phyloP scores from a whole-genome alignment of 2,888 invertebrate species.

The Bellardia pandia region DNA sequence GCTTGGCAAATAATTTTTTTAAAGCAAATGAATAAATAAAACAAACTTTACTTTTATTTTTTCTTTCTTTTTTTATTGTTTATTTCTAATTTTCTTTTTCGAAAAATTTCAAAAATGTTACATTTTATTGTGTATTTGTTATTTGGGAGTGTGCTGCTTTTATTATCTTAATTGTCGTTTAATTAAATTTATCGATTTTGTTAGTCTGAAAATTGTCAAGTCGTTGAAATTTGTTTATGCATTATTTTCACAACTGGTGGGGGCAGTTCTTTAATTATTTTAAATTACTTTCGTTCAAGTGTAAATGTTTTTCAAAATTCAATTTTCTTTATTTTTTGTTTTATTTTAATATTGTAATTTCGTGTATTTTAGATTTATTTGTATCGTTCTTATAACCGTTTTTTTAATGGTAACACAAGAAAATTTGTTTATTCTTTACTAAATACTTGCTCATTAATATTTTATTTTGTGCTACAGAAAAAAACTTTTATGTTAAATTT shows the following conservation, averaged over 20 bases:
- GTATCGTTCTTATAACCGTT: background rate
- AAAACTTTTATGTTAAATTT: slow-evolving; percentile 39
- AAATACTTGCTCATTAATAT: slow-evolving; percentile 47
- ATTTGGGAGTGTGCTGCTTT: slow-evolving; percentile 55
- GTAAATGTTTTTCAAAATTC: slow-evolving; percentile 43
- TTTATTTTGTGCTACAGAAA: slow-evolving; percentile 64
- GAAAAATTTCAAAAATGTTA: slow-evolving; percentile 53
- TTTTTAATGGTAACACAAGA: slow-evolving; percentile 32
- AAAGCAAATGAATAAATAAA: background rate
- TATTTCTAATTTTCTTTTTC: slow-evolving; percentile 48
- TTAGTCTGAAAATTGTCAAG: slow-evolving; percentile 42
- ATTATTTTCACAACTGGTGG: slow-evolving; percentile 68
- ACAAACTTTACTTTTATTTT: slow-evolving; percentile 9
- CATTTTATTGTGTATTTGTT: slow-evolving; percentile 57
- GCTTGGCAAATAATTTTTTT: too few species aligned
- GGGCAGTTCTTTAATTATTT: slow-evolving; percentile 60
- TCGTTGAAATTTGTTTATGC: slow-evolving; percentile 54
- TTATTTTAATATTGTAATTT: background rate
- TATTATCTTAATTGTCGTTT: slow-evolving; percentile 35
- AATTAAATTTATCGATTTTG: slow-evolving; percentile 36
- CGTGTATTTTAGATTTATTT: slow-evolving; percentile 21
- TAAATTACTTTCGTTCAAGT: slow-evolving; percentile 7
- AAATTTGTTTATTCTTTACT: slow-evolving; percentile 56
- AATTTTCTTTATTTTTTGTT: slow-evolving; percentile 26
- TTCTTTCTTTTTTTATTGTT: slow-evolving; percentile 26